A percentile compares a stretch with the other conserved stretches of the same genome.
Evolutionary conservation across 37 sponge, comb jelly and placozoan species (phyloP).

Genomic region (Halichondria panicea): DNA sequence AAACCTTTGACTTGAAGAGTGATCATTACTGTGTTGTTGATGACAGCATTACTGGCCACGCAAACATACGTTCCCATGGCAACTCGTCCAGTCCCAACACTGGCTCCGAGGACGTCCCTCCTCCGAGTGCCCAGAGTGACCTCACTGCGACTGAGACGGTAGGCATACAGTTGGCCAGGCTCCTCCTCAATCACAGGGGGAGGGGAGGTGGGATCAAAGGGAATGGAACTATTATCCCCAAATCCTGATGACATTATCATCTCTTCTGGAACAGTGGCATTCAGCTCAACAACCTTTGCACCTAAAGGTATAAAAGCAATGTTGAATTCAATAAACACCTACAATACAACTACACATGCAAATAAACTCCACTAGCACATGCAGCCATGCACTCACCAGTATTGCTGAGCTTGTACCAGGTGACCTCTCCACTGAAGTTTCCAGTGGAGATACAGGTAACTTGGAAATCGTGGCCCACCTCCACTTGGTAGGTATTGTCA

Average conservation of each 20-base stretch:
- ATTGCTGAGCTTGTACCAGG: not conserved
- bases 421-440: not conserved
- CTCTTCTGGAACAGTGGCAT: not conserved
- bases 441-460: not conserved
- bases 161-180: conserved; percentile 34
- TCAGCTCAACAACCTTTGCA: not conserved
- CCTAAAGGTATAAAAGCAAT: not conserved
- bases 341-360: not conserved
- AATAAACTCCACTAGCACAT: too few relatives aligned
- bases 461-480: not conserved
- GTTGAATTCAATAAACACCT: not conserved
- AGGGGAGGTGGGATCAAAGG: not conserved
- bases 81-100: conserved; percentile 6
- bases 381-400: not conserved
- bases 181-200: not conserved
- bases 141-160: conserved; percentile 8
- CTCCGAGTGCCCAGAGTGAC: conserved; percentile 8
- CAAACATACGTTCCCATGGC: conserved; percentile 18
- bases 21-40: not conserved
- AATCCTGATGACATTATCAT: not conserved
- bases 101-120: not conserved
- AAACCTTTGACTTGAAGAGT: too few relatives aligned
- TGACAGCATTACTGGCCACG: not conserved
- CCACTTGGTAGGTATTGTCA: not conserved
- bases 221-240: not conserved